Conservation (phyloP, 2,888 invertebrate species). For the Argynnis bischoffii region DNA sequence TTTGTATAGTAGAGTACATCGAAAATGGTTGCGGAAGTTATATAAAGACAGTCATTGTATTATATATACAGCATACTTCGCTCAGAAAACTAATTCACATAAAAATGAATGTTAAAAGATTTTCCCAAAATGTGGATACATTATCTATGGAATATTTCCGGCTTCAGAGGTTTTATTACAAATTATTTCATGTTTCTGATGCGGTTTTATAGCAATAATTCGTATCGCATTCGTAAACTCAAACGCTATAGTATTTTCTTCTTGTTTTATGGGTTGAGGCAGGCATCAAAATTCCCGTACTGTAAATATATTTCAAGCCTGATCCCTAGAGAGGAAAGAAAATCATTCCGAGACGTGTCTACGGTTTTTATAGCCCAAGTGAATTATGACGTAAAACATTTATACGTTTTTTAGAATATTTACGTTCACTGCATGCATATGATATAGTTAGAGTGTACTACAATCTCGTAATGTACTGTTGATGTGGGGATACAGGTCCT, state of each 20-base stretch:
- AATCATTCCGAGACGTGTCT: conserved; percentile 41
- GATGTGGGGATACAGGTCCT: too few species aligned
- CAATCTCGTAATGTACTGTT: too few species aligned
- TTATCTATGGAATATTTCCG: conserved; percentile 3
- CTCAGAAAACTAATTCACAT: too few species aligned
- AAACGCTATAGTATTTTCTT: conserved; percentile 27
- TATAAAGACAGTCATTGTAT: too few species aligned
- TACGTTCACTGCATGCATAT: conserved; percentile 15
- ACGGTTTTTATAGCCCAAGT: conserved; percentile 72
- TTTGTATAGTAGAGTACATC: too few species aligned
- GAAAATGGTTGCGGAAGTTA: too few species aligned
- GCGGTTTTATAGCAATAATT: conserved; percentile 26
- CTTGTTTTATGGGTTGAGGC: conserved; percentile 27
- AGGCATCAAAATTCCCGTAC: conserved; percentile 27
- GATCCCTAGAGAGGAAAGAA: conserved; percentile 29
- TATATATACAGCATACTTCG: too few species aligned
- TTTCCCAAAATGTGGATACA: conserved; percentile 1
- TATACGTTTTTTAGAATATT: conserved; percentile 67
- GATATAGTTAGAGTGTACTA: conserved; percentile 43
- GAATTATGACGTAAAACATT: conserved; percentile 77
- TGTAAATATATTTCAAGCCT: conserved; percentile 33
- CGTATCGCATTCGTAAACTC: conserved; percentile 27
- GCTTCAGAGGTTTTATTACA: conserved; percentile 14
- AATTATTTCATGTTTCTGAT: conserved; percentile 15
- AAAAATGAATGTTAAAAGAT: neutral